Evolutionary conservation across 2,113 vertebrate species (phyloP), one percentile per base, ranked within the genome.

Genomic region (Taurulus bubalis): DNA sequence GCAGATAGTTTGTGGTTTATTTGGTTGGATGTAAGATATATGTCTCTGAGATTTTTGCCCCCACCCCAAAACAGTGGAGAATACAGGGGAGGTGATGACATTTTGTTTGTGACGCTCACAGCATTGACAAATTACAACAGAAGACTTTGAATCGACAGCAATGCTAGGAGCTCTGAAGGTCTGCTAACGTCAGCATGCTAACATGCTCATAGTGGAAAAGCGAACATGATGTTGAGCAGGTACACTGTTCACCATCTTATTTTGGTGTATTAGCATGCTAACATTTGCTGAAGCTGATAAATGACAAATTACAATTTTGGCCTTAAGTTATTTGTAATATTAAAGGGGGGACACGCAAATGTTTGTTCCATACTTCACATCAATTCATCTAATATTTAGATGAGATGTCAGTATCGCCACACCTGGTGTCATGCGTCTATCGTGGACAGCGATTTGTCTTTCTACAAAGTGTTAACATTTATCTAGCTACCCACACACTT

Each of bases 1-100:
- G 36, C 65, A n/a, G 30, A 66, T 26, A 67, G 26, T 74, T 73
- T 58, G n/a, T 34, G 4, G 65, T 79, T 75, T 8, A 53, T 62
- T 60, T 70, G 74, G 42, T 66, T 56, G 22, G 15, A 62, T 53
- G 64, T 24, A 24, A 30, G 45, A 60, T 65, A 26, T 58, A 11
- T 20, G 16, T 47, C 45, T 47, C 16, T 15, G 45, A 18, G 16
- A 47, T 28, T 45, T 51, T 62, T 63, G 42, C n/a, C 53, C 40
- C 32, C n/a, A 51, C 3, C 20, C 12, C 18, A 30, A 16, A 24
- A 38, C 14, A 26, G 22, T 18, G 2, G 22, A 55, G 51, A 8
- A 1, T 45, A 15, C 42, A 45, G 14, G 12, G 40, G 12, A 42
- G 40, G 40, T 42, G 40, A 14, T 42, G 40, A 12, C 2, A 45